Evolutionary conservation across 2,888 invertebrate species (phyloP).

Genomic region (Gymnocheta viridis): DNA sequence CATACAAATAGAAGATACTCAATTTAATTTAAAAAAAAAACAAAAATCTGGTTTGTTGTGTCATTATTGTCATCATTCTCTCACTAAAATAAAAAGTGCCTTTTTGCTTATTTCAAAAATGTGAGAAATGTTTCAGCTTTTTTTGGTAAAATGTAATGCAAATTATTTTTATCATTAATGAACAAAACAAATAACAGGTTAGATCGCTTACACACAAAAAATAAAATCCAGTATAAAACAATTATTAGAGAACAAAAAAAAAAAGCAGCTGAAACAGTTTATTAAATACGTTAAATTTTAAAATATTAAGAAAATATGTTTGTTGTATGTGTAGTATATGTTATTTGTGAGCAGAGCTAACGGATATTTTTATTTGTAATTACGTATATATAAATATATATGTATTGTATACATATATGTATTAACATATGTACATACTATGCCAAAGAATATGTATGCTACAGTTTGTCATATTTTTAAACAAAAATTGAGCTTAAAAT

Average conservation of each 20-base stretch:
- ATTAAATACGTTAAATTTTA: slow-evolving; percentile 26
- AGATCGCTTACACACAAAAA: slow-evolving; percentile 33
- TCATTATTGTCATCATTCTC: slow-evolving; percentile 19
- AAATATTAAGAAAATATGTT: neutral
- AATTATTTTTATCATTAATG: slow-evolving; percentile 34
- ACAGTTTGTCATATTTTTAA: too few species aligned
- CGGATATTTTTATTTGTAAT: too few species aligned
- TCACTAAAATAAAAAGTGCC: slow-evolving; percentile 1
- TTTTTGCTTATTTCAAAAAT: slow-evolving; percentile 1
- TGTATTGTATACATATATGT: neutral
- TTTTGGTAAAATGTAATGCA: slow-evolving; percentile 43
- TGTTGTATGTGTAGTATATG: neutral
- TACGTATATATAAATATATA: neutral
- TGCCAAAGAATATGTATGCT: too few species aligned
- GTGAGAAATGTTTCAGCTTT: slow-evolving; percentile 36
- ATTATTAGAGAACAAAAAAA: slow-evolving; percentile 25
- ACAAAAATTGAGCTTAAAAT: too few species aligned
- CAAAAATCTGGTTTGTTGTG: slow-evolving; percentile 2
- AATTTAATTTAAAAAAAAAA: too few species aligned
- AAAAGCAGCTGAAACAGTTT: slow-evolving; percentile 47
- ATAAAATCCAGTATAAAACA: neutral
- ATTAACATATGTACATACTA: neutral
- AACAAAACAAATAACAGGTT: slow-evolving; percentile 25
- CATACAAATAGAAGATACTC: slow-evolving; percentile 8
- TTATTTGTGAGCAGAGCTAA: neutral